Conservation (phyloP, 2,797 vertebrate species). For the Diplodus puntazzo region DNA sequence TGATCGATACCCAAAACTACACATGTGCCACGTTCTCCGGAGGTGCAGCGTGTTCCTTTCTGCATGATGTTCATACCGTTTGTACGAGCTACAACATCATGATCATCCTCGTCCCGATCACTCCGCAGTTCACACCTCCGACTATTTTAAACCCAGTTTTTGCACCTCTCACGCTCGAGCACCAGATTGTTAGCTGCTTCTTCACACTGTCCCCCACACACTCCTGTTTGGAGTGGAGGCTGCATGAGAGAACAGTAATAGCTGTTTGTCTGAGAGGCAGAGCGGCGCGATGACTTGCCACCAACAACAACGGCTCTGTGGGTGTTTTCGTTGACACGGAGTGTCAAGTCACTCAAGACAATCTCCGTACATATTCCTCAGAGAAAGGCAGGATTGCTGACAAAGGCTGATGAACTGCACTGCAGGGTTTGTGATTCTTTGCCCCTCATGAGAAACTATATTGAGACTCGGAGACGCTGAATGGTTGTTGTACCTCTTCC, state of each 20-base stretch:
- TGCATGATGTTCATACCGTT: neutral
- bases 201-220: conserved; percentile 78
- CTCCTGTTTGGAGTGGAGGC: conserved; percentile 67
- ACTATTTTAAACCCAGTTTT: conserved; percentile 76
- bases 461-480: conserved; percentile 26
- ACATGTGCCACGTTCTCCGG: neutral
- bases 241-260: conserved; percentile 63
- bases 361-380: conserved; percentile 42
- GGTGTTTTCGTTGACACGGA: conserved; percentile 62
- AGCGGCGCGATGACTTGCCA: conserved; percentile 54
- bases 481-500: conserved; percentile 1
- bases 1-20: neutral
- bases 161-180: conserved; percentile 71
- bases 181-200: conserved; percentile 76
- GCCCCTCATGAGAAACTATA: conserved; percentile 7
- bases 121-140: conserved; percentile 59
- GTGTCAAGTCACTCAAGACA: conserved; percentile 55
- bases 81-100: conserved; percentile 1
- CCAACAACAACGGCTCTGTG: conserved; percentile 68
- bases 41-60: conserved; percentile 4
- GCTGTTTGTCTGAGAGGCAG: conserved; percentile 69
- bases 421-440: neutral
- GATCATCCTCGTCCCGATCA: conserved; percentile 28
- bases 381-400: conserved; percentile 19
- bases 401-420: neutral